Percentiles rank a stretch among this genome's conserved stretches.
phyloP scores from a whole-genome alignment of 2,113 vertebrate genomes.

The Piaya cayana region DNA sequence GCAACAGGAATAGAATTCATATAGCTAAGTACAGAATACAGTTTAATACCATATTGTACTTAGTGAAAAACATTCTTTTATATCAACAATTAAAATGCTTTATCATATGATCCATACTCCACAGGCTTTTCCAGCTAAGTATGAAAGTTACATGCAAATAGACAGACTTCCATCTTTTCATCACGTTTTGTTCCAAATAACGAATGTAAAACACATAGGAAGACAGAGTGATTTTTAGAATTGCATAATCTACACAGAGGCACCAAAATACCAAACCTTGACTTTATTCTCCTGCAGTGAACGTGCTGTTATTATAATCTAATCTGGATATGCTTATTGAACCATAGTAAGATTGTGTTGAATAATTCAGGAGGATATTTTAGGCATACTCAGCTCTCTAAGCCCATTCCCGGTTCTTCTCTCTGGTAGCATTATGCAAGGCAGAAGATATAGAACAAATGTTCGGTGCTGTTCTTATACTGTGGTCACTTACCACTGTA shows the following conservation, averaged over 20 bases:
- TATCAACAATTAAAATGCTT: neutral
- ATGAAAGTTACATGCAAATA: neutral
- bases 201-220: neutral
- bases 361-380: neutral
- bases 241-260: neutral
- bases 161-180: neutral
- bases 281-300: neutral
- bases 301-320: neutral
- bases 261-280: neutral
- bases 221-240: neutral
- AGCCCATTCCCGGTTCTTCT: neutral
- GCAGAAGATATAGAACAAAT: conserved; percentile 25
- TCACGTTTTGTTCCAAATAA: neutral
- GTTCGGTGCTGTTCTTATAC: conserved; percentile 45
- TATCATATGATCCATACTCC: neutral
- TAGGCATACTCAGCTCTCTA: neutral
- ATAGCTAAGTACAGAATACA: neutral
- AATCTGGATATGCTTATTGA: neutral
- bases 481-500: conserved; percentile 14
- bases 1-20: neutral
- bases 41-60: neutral
- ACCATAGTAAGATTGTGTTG: neutral
- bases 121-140: neutral
- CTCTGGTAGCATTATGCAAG: conserved; percentile 35
- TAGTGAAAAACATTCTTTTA: neutral